Base-by-base conservation (phyloP, 2,888 invertebrate genomes). In the Glyphotaelius pellucidus region DNA sequence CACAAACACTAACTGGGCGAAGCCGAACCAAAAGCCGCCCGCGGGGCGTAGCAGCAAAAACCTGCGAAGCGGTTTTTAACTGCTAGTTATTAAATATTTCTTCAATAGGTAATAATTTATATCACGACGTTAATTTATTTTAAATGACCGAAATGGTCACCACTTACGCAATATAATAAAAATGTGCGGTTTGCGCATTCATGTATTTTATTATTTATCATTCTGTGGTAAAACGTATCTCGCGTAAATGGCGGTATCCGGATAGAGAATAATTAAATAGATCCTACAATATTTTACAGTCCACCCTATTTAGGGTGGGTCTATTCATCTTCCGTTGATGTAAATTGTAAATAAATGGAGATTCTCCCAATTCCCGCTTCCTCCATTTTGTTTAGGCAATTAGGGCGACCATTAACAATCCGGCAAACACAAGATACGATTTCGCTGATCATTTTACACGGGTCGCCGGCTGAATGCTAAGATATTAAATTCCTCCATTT, bases 351-450 rank as follows among this genome's bases (percentile, higher is more conserved):
- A 67, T 67, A 67, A 67, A 67, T 67, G 67, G 67, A 67, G 67
- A 67, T 67, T 67, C 67, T 3, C 67, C 67, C 67, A 67, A 67
- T 67, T 67, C 25, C 67, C 81, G 32, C 9, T 12, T 35, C 83
- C 83, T 83, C 83, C 83, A 83, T 83, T 83, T 35, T 83, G 83
- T 83, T 35, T 25, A 3, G 35, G 83, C 35, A 83, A 83, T 83
- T 83, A 83, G 83, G 83, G 35, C 31, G 38, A 38, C 83, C 83
- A 83, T 83, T 83, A 83, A 83, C 83, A 35, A 83, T 35, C 25
- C 32, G 25, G 83, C 83, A 32, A 67, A 83, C 83, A 83, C 19
- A 32, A 83, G 83, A 83, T 35, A 35, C 67, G 25, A 67, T 67
- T 67, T 67, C 67, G 67, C 25, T 67, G 67, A 67, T 67, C 67